Evolutionary conservation across 2,797 vertebrate genomes (phyloP), one percentile per base, ranked within the genome.

Genomic region (Lepilemur ruficaudatus): DNA sequence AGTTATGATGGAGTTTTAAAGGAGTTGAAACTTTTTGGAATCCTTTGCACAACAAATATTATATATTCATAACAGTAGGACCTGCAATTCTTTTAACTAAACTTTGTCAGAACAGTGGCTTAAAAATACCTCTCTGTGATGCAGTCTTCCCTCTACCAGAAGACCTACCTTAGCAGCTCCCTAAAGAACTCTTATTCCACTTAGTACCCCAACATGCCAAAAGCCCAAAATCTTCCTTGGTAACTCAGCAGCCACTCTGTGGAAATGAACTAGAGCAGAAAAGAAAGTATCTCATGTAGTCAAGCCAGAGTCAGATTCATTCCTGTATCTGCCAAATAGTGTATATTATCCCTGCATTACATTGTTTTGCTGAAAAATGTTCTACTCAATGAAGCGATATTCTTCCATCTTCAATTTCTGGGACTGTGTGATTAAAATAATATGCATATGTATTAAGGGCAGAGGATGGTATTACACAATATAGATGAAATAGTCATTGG

Each of bases 401-500:
- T 93, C 59, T 95, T 91, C 63, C 20, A 35, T 72, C 63, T 92
- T 96, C 85, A 94, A 13, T 92, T 96, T 88, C 84, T 65, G 28
- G 70, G 50, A 92, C 69, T 88, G 11, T 72, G n/a, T 86, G 65
- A 90, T 89, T 93, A 92, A 96, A 97, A 91, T 87, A 96, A 94
- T 92, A 52, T 85, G 50, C 32, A 72, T 92, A 52, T 75, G 80
- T 87, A 63, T 89, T 91, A 97, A 96, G 88, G 89, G 63, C 35
- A 92, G 78, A 87, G 57, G 69, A 85, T 83, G 22, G 65, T 65
- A 73, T 83, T 97, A 61, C 32, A 41, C 52, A 97, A 59, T 93
- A 89, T 57, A 94, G 85, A 96, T 97, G 73, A 89, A 96, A 91
- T 78, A 76, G 59, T 92, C 92, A 96, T 94, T 18, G 28, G 93